Conservation (phyloP, 2,797 vertebrate genomes). For the Callimico goeldii region DNA sequence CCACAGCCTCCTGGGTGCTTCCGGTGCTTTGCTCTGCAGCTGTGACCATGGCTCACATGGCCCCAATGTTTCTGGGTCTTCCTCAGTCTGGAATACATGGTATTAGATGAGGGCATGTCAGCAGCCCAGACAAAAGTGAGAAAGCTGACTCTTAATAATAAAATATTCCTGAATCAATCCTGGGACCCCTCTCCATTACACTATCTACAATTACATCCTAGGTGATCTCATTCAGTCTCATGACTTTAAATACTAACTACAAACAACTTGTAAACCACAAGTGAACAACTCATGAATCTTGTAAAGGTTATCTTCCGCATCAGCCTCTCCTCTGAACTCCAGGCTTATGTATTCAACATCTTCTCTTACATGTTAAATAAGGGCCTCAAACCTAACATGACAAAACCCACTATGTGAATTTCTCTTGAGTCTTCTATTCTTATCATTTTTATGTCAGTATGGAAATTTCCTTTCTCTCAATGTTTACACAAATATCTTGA, state of each 20-base stretch:
- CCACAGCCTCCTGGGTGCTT: conserved; percentile 70
- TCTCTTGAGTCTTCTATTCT: not conserved
- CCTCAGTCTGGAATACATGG: not conserved
- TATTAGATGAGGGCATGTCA: not conserved
- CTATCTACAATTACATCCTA: not conserved
- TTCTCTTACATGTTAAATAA: not conserved
- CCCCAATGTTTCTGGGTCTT: not conserved
- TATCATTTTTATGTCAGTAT: not conserved
- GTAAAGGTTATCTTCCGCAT: not conserved
- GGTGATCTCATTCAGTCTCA: not conserved
- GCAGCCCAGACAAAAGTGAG: not conserved
- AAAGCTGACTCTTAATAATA: not conserved
- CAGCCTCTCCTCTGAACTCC: not conserved
- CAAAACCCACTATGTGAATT: not conserved
- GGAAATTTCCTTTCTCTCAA: not conserved
- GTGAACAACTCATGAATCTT: not conserved
- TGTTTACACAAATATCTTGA: not conserved
- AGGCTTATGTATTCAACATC: not conserved
- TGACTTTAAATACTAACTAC: not conserved
- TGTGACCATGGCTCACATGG: not conserved
- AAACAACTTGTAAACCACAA: not conserved
- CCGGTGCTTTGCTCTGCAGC: not conserved
- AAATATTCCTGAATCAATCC: not conserved
- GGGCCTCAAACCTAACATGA: not conserved
- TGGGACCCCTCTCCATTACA: not conserved